Base-by-base conservation (phyloP, 2,888 invertebrate genomes). In the Chironomus tentans region DNA sequence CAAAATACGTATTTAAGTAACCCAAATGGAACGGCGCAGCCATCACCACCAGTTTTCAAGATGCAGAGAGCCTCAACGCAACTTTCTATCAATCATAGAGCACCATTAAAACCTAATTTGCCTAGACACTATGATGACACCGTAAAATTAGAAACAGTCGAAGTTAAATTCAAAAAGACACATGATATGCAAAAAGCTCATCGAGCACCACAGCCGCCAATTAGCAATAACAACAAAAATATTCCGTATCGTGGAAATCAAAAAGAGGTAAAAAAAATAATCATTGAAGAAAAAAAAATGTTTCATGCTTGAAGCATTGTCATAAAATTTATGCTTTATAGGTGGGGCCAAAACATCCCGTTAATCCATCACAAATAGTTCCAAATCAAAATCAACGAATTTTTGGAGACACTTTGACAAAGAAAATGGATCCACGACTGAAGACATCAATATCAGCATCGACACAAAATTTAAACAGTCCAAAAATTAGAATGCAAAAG, bases 1-100 rank as follows among this genome's bases (percentile, higher is more conserved):
- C 70, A 75, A 38, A 62, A 77, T 24, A 76, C 68, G 56, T 73
- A 68, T 38, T 21, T 73, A 3, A 21, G 24, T n/a, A 71, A 77
- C 56, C 77, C 77, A 56, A 61, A 77, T 62, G 69, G 70, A 15
- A 65, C 65, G 74, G 70, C 70, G 0, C 13, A 13, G 4, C 21
- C 65, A 22, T 21, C 22, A 65, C 65, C 18, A 7, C 48, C 69
- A 28, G 38, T 24, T 22, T 73, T 61, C 15, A 15, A 68, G 70
- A 75, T 77, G 70, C 76, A 75, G 47, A 47, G 76, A 21, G 76
- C 77, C 21, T 72, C 68, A 38, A 77, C 77, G 0, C 76, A 77
- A 70, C 50, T 77, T 47, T 48, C 70, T 46, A 77, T 71, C 24
- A 70, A 70, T 48, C 15, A 56, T 15, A 56, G 10, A 38, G 38